A percentile compares a stretch with the other conserved stretches of the same genome.
Evolutionary conservation across 1,140 invertebrate species (phyloP).

Genomic region (Diorhabda carinulata): DNA sequence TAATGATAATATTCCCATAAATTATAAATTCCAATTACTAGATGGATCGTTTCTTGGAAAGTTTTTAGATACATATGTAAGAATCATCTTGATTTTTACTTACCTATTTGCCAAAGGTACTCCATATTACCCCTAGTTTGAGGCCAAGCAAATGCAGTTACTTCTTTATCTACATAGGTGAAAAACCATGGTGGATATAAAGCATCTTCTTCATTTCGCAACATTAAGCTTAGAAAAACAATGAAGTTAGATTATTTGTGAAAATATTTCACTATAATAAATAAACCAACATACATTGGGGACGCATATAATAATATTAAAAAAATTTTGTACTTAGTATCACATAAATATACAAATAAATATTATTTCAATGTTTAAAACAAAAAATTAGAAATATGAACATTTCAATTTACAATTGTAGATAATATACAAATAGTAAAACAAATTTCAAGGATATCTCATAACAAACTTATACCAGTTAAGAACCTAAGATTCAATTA

Average conservation of each 20-base stretch:
- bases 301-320: too few relatives aligned
- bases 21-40: background rate
- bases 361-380: too few relatives aligned
- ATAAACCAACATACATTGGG: too few relatives aligned
- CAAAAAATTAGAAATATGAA: too few relatives aligned
- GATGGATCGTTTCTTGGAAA: background rate
- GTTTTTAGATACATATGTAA: background rate
- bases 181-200: constrained; percentile 20
- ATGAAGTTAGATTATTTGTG: constrained; percentile 6
- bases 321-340: too few relatives aligned
- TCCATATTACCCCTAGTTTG: constrained; percentile 18
- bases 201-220: constrained; percentile 12
- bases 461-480: too few relatives aligned
- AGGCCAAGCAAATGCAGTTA: constrained; percentile 19
- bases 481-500: too few relatives aligned
- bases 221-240: constrained; percentile 11
- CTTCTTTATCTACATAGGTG: constrained; percentile 10
- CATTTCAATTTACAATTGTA: too few relatives aligned
- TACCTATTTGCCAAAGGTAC: constrained; percentile 15
- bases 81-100: background rate
- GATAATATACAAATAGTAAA: too few relatives aligned
- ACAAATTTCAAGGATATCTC: too few relatives aligned
- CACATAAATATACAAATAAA: too few relatives aligned
- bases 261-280: background rate
- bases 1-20: background rate